Base-by-base conservation (phyloP, 2,113 vertebrate genomes). In the Trematomus loennbergii region DNA sequence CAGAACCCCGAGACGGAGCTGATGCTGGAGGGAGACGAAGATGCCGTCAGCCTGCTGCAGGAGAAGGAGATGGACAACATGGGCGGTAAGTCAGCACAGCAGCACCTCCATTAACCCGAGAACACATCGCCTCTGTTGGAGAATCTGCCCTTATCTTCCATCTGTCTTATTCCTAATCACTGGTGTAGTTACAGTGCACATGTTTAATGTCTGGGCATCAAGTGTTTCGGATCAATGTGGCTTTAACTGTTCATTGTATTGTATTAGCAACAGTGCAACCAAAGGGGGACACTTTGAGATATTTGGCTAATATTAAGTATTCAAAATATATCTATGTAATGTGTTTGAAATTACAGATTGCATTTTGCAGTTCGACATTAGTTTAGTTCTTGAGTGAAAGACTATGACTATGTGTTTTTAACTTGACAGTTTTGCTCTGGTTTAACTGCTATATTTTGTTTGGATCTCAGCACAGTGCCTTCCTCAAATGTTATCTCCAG, bases 1-100 rank as follows among this genome's bases (percentile, higher is more conserved):
- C 98, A 97, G 91, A 97, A 93, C 84, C 91, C 96, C 0, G 98
- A 99, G 94, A 94, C 96, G 0, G 98, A 99, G 59, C 94, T 99
- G 60, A 94, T 97, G 94, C 92, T 99, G 73, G 98, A 99, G 87
- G 97, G 96, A 58, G 98, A 99, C 7, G 97, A 99, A 8, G 98
- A 99, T 65, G 93, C 95, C 0, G 96, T 96, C 88, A 98, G 97
- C 79, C 94, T 99, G 67, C 95, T 99, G 55, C 97, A 99, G 79
- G 98, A 99, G 90, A 99, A 99, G 70, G 98, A 99, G 88, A 96
- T 97, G 59, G 98, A 99, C 95, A 97, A 97, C 88, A 93, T 99
- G 66, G 97, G 96, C 91, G 97, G 98, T 99, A 95, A 94, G 91
- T 87, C 53, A 40, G 50, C 71, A 54, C 78, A 63, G 17, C 63